Conservation (phyloP, 2,113 vertebrate genomes). For the Mellivora capensis region DNA sequence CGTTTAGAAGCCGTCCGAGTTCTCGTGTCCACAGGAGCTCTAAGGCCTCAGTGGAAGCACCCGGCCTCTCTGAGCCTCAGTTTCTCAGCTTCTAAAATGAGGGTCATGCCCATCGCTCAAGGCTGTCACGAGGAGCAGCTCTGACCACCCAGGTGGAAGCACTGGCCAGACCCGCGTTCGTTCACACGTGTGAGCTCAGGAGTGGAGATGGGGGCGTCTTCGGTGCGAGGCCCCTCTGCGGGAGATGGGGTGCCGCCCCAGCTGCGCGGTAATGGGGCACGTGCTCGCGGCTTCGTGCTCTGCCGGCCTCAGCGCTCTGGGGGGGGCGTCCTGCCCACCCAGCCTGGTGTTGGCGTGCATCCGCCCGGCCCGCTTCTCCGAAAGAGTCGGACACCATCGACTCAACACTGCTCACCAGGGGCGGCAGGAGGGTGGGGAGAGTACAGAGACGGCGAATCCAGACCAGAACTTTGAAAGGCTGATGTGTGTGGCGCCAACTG, state of each 20-base stretch:
- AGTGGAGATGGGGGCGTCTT: not conserved
- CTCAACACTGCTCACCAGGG: not conserved
- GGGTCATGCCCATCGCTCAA: not conserved
- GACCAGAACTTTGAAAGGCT: not conserved
- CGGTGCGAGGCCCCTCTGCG: rapidly evolving
- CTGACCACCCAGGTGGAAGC: too few relatives aligned
- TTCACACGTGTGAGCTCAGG: not conserved
- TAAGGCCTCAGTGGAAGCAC: not conserved
- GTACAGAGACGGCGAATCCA: too few relatives aligned
- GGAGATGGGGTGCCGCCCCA: not conserved
- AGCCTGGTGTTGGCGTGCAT: not conserved
- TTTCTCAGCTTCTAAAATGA: not conserved
- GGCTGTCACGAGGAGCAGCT: not conserved
- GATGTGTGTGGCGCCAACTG: rapidly evolving
- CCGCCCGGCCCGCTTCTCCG: not conserved
- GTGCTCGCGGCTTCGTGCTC: not conserved
- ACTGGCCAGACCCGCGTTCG: not conserved
- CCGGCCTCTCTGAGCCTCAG: not conserved
- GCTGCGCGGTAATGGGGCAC: rapidly evolving
- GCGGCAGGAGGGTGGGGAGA: not conserved
- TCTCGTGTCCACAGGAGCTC: not conserved
- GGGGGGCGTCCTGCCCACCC: rapidly evolving
- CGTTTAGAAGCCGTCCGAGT: not conserved
- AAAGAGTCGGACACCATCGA: not conserved
- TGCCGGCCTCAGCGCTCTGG: too few relatives aligned